These are phyloP conservation scores for Drosophila incognita DNA, from an alignment of 2,888 invertebrate genomes.

Conservation along the genomic window DNA sequence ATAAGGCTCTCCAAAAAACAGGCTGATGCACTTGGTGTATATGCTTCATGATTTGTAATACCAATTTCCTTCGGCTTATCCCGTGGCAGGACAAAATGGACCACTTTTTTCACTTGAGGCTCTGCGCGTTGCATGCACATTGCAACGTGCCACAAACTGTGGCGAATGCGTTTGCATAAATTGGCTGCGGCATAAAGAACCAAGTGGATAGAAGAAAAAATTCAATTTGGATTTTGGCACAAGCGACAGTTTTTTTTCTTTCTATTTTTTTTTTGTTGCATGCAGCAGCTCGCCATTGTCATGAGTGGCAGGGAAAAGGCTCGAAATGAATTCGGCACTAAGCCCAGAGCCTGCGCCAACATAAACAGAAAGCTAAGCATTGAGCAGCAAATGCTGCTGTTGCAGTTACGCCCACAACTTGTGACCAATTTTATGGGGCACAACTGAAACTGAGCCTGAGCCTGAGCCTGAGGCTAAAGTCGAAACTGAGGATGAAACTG, in stretches of 20 bases:
- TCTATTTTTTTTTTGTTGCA: not conserved
- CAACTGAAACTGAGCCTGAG: slow-evolving; percentile 3
- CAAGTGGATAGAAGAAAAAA: slow-evolving; percentile 54
- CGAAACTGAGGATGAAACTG: not conserved
- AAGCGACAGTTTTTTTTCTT: slow-evolving; percentile 42
- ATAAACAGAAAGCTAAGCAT: slow-evolving; percentile 68
- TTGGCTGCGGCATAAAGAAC: slow-evolving; percentile 55
- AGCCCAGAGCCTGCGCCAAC: slow-evolving; percentile 40
- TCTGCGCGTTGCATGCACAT: slow-evolving; percentile 24
- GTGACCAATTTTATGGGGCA: slow-evolving; percentile 54
- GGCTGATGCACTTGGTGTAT: slow-evolving; percentile 8
- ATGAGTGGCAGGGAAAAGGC: slow-evolving; percentile 34
- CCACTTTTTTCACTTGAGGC: slow-evolving; percentile 30
- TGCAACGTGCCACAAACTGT: slow-evolving; percentile 67
- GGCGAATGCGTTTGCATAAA: slow-evolving; percentile 79
- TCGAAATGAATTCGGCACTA: slow-evolving; percentile 40
- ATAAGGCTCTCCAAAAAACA: not conserved
- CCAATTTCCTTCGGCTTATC: slow-evolving; percentile 48
- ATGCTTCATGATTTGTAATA: slow-evolving; percentile 50
- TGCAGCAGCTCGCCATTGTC: slow-evolving; percentile 40
- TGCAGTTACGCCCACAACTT: slow-evolving; percentile 67
- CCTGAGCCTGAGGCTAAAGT: slow-evolving; percentile 5
- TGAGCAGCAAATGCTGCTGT: slow-evolving; percentile 22
- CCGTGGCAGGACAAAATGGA: slow-evolving; percentile 34
- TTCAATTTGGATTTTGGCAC: slow-evolving; percentile 78